Evolutionary conservation across 1,140 invertebrate species (phyloP).

Genomic region (Agrilus planipennis): DNA sequence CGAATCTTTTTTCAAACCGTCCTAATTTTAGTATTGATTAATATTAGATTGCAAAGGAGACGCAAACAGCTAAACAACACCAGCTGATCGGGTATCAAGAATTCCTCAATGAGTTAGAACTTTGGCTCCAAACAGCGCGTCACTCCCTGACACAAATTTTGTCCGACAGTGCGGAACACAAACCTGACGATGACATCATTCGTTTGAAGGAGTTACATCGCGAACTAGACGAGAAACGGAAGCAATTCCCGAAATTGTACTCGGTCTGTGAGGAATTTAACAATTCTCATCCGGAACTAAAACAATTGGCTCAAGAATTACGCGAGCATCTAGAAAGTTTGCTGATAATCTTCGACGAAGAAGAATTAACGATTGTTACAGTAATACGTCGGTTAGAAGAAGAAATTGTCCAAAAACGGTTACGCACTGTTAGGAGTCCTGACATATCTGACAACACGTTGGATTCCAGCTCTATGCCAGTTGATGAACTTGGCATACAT

Average conservation of each 20-base stretch:
- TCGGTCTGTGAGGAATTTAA: slow-evolving; percentile 40
- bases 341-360: slow-evolving; percentile 41
- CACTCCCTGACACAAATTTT: slow-evolving; percentile 18
- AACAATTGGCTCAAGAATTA: slow-evolving; percentile 40
- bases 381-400: no score
- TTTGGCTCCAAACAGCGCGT: slow-evolving; percentile 41
- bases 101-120: slow-evolving; percentile 49
- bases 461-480: slow-evolving; percentile 47
- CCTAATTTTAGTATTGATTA: slow-evolving; percentile 15
- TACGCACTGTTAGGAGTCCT: slow-evolving; percentile 9
- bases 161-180: slow-evolving; percentile 27
- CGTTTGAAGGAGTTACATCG: slow-evolving; percentile 39
- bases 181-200: slow-evolving; percentile 36
- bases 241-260: slow-evolving; percentile 43
- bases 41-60: slow-evolving; percentile 41
- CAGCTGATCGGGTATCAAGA: slow-evolving; percentile 47
- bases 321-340: slow-evolving; percentile 42
- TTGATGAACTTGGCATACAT: slow-evolving; percentile 41
- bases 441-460: slow-evolving; percentile 42
- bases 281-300: slow-evolving; percentile 34
- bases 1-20: no score
- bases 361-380: slow-evolving; percentile 40
- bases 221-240: slow-evolving; percentile 44
- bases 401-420: slow-evolving; percentile 30
- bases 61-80: slow-evolving; percentile 40